Percentiles rank a stretch among this genome's conserved stretches.
These are phyloP conservation scores for Yponomeuta evonymella DNA, from an alignment of 2,888 invertebrate species.

Conservation along the genomic window DNA sequence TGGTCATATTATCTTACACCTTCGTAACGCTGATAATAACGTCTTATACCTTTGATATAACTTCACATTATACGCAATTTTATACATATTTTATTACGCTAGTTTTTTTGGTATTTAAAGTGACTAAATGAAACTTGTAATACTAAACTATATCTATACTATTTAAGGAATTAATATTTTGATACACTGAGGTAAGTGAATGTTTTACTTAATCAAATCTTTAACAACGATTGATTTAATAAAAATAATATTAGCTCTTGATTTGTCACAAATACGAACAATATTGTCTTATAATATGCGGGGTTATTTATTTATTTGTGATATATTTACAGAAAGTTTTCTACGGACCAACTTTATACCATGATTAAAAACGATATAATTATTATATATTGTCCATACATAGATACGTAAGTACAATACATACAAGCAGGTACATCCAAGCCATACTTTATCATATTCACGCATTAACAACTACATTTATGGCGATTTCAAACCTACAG, in stretches of 20 bases:
- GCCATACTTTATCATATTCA: conserved; percentile 35
- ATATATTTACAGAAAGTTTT: not conserved
- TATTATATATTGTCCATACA: conserved; percentile 56
- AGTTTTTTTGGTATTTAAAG: no score
- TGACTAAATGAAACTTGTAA: no score
- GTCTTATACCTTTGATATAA: no score
- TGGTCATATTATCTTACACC: not conserved
- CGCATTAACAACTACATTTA: not conserved
- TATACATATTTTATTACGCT: no score
- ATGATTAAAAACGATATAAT: conserved; percentile 22
- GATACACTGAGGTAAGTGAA: no score
- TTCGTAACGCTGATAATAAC: not conserved
- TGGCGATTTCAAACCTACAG: not conserved
- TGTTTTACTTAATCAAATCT: no score
- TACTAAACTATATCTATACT: no score
- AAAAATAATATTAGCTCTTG: not conserved
- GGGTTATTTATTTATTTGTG: conserved; percentile 4
- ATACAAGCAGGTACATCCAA: conserved; percentile 62
- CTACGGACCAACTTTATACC: not conserved
- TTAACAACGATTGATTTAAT: not conserved
- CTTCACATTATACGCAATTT: no score
- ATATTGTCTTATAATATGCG: conserved; percentile 5
- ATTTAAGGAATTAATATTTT: no score
- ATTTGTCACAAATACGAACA: not conserved
- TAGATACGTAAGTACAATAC: conserved; percentile 33